These are phyloP conservation scores for Pluvialis apricaria DNA, from an alignment of 2,113 vertebrate species.

Conservation along the genomic window DNA sequence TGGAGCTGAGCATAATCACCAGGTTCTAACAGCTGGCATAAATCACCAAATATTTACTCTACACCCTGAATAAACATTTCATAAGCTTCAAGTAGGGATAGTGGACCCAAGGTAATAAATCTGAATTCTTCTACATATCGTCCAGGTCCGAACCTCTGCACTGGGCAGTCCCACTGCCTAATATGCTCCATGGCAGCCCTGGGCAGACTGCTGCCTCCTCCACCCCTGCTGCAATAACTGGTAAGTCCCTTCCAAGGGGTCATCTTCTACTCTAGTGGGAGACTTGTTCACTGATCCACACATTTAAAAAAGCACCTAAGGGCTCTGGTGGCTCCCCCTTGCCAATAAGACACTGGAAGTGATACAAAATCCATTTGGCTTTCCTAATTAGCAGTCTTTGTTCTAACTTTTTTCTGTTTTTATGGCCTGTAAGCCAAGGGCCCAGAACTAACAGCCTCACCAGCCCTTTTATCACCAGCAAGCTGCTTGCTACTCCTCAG, in stretches of 20 bases:
- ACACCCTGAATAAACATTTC: background rate
- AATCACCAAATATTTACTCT: background rate
- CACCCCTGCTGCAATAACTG: background rate
- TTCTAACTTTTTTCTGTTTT: background rate
- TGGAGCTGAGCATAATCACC: background rate
- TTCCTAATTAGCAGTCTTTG: background rate
- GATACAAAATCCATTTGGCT: background rate
- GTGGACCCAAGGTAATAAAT: background rate
- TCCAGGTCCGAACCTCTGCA: rapidly evolving
- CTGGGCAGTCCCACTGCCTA: no score
- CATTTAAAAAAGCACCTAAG: background rate
- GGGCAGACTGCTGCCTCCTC: background rate
- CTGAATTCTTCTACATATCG: background rate
- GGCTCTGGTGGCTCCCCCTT: background rate
- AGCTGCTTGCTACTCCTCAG: background rate
- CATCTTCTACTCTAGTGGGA: background rate
- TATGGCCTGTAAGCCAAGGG: background rate
- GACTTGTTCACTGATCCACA: background rate
- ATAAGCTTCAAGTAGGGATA: background rate
- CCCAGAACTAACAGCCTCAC: background rate
- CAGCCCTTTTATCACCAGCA: background rate
- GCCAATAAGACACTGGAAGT: background rate
- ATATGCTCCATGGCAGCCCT: background rate
- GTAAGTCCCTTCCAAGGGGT: background rate
- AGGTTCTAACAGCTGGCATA: background rate